Base-by-base conservation (phyloP, 2,113 vertebrate genomes). In the Pelvicachromis taeniatus region DNA sequence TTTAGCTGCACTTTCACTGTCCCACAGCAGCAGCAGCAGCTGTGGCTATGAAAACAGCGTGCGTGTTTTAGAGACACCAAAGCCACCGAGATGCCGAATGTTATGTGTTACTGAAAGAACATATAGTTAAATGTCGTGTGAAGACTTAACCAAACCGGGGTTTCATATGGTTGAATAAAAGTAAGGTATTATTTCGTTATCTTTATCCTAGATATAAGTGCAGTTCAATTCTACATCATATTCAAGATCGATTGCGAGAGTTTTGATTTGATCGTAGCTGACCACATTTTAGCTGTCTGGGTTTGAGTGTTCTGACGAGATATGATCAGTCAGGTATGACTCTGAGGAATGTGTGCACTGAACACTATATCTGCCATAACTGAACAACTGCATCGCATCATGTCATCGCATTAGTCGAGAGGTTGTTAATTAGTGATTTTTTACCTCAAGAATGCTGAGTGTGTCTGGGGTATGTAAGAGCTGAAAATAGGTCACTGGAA, bases 401-500 rank as follows among this genome's bases (percentile, higher is more conserved):
- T 58, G 16, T 65, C 78, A 78, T 45, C 63, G 38, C 12, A 6
- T 85, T n/a, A 21, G 70, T 52, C 29, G n/a, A 63, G 59, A 68
- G 83, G 14, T 78, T 83, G 65, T 58, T 84, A 73, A 26, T 84
- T 58, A 21, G 38, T 23, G 21, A 55, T 3, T 40, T 86, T 82
- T 83, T 82, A 85, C 73, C 53, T 73, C 58, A 35, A 87, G 54
- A 77, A 29, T 63, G 13, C 45, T 83, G 73, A 48, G 77, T 73
- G 61, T 38, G 45, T 82, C 70, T 70, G 48, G 63, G 78, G 68
- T 90, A 86, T 90, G 81, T 83, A 83, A 78, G 85, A 88, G 88
- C 31, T 87, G 87, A 86, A 93, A 93, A 84, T 89, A 87, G 94
- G 85, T 88, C 85, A 88, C 70, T 90, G 86, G 88, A 92, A 91